Conservation (phyloP, 2,797 vertebrate genomes). For the Synanceia verrucosa region DNA sequence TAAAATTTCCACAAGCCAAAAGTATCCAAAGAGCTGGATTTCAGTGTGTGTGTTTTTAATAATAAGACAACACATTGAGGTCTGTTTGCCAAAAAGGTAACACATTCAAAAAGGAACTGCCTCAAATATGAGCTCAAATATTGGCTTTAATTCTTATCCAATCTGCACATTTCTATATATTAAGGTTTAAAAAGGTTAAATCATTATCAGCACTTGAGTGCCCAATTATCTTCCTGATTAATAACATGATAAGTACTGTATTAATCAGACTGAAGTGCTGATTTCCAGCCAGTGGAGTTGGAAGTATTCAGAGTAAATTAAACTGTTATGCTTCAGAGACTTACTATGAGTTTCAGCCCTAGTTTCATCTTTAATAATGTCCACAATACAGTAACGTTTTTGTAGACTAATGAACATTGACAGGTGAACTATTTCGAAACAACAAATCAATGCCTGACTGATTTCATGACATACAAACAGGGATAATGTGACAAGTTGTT, state of each 20-base stretch:
- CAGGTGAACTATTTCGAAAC: background rate
- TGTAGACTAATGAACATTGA: background rate
- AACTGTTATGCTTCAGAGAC: background rate
- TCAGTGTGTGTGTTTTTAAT: constrained; percentile 28
- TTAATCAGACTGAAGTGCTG: background rate
- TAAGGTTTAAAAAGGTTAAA: background rate
- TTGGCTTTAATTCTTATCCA: background rate
- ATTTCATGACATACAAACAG: background rate
- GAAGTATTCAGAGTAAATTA: background rate
- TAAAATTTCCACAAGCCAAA: constrained; percentile 71
- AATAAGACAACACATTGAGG: background rate
- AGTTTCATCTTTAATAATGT: background rate
- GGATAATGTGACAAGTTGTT: background rate
- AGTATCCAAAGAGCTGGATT: constrained; percentile 34
- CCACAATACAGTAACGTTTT: too few relatives aligned
- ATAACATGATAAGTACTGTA: background rate
- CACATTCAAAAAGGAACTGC: background rate
- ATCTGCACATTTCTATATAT: background rate
- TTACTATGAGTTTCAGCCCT: background rate
- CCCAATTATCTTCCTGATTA: background rate
- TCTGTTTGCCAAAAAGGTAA: background rate
- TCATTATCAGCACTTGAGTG: background rate
- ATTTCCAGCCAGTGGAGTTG: background rate
- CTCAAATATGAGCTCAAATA: background rate
- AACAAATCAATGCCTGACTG: background rate